phyloP scores from a whole-genome alignment of 2,797 vertebrate species.

The Microhierax caerulescens region DNA sequence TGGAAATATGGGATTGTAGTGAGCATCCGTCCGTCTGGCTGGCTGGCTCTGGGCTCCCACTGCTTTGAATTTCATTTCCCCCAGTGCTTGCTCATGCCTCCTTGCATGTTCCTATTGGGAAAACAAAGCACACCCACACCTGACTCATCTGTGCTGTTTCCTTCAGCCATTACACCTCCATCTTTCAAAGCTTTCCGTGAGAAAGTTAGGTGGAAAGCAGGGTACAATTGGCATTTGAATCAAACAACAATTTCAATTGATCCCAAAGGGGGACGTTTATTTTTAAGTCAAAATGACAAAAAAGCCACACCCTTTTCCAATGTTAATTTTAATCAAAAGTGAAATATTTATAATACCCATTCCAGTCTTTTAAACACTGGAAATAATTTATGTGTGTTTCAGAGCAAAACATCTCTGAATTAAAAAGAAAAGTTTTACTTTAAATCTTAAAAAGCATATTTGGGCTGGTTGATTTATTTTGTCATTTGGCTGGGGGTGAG shows the following conservation, averaged over 20 bases:
- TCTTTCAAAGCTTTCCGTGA: background rate
- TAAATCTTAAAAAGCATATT: background rate
- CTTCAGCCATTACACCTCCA: background rate
- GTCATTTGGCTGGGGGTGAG: background rate
- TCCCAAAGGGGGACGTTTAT: background rate
- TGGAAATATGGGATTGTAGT: background rate
- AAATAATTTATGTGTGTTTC: conserved; percentile 16
- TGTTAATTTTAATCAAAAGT: conserved; percentile 40
- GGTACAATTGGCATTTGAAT: background rate
- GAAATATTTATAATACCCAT: conserved; percentile 17
- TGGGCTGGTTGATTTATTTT: conserved; percentile 11
- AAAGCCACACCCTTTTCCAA: background rate
- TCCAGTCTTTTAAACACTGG: background rate
- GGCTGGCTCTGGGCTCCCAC: background rate
- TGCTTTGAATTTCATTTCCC: background rate
- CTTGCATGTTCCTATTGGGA: background rate
- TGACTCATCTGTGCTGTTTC: background rate
- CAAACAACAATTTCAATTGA: background rate
- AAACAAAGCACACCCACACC: background rate
- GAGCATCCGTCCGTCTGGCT: background rate
- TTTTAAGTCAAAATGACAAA: background rate
- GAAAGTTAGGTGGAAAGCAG: background rate
- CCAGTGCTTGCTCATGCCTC: background rate
- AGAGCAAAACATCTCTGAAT: background rate
- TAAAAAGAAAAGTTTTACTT: conserved; percentile 9